Base-by-base conservation (phyloP, 2,888 invertebrate species). In the Pimpla rufipes region DNA sequence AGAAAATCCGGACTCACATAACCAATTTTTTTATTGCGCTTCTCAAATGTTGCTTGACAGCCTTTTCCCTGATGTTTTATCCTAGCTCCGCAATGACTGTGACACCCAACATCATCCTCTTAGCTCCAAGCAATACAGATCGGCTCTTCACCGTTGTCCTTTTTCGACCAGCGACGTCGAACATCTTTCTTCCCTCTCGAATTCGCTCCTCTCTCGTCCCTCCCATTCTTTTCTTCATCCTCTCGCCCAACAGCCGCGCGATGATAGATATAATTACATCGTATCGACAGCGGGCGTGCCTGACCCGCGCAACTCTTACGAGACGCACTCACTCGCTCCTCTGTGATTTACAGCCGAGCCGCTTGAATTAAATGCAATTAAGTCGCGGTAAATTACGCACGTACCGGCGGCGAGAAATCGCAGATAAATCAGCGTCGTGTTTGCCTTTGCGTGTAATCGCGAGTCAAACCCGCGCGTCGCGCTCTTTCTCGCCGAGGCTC, bases 321-420 rank as follows among this genome's bases (percentile, higher is more conserved):
- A 70, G 62, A 37, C 57, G 62, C 57, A 57, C 80, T 71, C 70
- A 42, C 78, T 78, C 77, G 81, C 88, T 86, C 75, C 88, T 90
- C 88, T 86, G 90, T 91, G 90, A 91, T 91, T 91, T 90, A 90
- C 91, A 87, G 88, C 87, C 86, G 88, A 81, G 88, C 87, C 88
- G 87, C 85, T 90, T 90, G 88, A 90, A 91, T 91, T 89, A 90
- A 90, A 90, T 90, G 90, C 88, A 91, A 91, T 91, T 91, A 91
- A 91, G 88, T 90, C 87, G 87, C 90, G 82, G 90, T 90, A 90
- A 91, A 91, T 91, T 88, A 91, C 87, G 47, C 77, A 45, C 42
- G 62, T 40, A 59, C 62, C n/a, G 11, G 40, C 79, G 78, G 68
- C 67, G 71, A 75, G 79, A 76, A 66, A 37, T 76, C 77, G 73